Percentiles rank a stretch among this genome's conserved stretches.
Conservation (phyloP, 2,888 invertebrate species). For the Noctua janthina region DNA sequence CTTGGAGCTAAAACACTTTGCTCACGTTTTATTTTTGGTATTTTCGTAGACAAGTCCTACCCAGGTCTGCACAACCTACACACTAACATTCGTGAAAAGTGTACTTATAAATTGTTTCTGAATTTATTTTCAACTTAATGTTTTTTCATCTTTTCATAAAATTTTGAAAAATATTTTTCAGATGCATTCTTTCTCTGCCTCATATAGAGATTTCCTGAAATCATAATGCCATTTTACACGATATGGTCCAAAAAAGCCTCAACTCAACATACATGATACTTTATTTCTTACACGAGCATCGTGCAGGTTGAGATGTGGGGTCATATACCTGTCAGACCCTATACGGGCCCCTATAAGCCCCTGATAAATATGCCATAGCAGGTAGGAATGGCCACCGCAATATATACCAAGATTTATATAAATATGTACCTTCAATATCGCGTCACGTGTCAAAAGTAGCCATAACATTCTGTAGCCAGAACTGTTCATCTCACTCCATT, state of each 20-base stretch:
- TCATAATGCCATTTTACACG: not conserved
- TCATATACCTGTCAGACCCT: slow-evolving; percentile 61
- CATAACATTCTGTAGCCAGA: not conserved
- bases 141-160: no score
- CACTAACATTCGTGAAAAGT: not conserved
- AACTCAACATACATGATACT: slow-evolving; percentile 13
- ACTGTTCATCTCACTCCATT: slow-evolving; percentile 9
- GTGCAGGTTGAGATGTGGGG: slow-evolving; percentile 34
- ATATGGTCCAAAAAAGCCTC: slow-evolving; percentile 6
- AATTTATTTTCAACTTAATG: not conserved
- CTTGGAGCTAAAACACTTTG: slow-evolving; percentile 39
- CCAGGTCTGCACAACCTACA: not conserved
- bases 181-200: not conserved
- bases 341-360: slow-evolving; percentile 53
- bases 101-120: not conserved
- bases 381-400: slow-evolving; percentile 28
- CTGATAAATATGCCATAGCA: slow-evolving; percentile 63
- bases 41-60: slow-evolving; percentile 6
- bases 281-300: slow-evolving; percentile 19
- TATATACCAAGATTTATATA: not conserved
- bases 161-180: not conserved
- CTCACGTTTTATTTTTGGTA: slow-evolving; percentile 19
- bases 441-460: slow-evolving; percentile 9
- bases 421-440: not conserved
- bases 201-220: not conserved